Conservation (phyloP, 2,888 invertebrate genomes). For the Caenorhabditis japonica region DNA sequence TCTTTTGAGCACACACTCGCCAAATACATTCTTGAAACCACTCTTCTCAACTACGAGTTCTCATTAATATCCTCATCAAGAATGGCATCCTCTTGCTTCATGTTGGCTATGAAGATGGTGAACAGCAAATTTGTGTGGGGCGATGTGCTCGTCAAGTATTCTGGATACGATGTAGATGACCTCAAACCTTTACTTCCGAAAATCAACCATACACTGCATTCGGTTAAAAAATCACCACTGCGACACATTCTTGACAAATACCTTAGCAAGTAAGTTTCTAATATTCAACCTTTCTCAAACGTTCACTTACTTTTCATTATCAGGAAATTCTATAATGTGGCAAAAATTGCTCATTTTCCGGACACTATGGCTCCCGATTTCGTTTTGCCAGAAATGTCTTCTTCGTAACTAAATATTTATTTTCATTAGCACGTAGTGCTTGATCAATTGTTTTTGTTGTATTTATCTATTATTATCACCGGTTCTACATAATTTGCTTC, state of each 20-base stretch:
- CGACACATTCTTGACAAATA: slow-evolving; percentile 68
- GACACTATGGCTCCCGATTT: too few species aligned
- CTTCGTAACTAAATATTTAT: too few species aligned
- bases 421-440: too few species aligned
- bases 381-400: too few species aligned
- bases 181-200: slow-evolving; percentile 64
- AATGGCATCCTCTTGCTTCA: slow-evolving; percentile 89
- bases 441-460: too few species aligned
- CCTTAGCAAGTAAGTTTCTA: slow-evolving; percentile 67
- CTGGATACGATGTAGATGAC: slow-evolving; percentile 62
- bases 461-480: too few species aligned
- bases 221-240: slow-evolving; percentile 28
- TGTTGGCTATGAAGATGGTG: slow-evolving; percentile 89
- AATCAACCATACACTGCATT: slow-evolving; percentile 70
- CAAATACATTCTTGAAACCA: slow-evolving; percentile 91
- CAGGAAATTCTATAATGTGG: slow-evolving; percentile 52
- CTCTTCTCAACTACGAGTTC: slow-evolving; percentile 90
- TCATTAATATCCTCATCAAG: slow-evolving; percentile 86
- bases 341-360: too few species aligned
- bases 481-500: too few species aligned
- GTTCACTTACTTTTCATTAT: slow-evolving; percentile 23
- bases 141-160: slow-evolving; percentile 70
- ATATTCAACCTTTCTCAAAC: too few species aligned
- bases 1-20: slow-evolving; percentile 94
- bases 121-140: slow-evolving; percentile 56